Percentiles rank a stretch among this genome's conserved stretches.
Conservation (phyloP, 2,797 vertebrate species). For the Etheostoma perlongum region DNA sequence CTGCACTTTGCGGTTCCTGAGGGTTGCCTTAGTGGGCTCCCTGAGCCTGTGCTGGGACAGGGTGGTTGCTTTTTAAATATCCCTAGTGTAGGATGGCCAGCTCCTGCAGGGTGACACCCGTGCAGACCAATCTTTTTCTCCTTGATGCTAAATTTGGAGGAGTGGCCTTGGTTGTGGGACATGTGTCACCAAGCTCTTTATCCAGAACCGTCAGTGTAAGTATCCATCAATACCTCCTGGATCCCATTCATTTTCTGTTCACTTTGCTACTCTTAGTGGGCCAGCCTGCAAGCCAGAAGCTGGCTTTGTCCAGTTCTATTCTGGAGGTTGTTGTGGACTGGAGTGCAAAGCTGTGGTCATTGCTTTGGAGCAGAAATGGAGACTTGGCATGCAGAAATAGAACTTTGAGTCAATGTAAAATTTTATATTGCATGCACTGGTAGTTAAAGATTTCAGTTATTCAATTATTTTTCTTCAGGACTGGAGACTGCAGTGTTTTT, state of each 20-base stretch:
- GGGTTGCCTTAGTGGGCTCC: constrained; percentile 70
- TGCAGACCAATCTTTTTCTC: constrained; percentile 51
- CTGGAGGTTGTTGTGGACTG: constrained; percentile 68
- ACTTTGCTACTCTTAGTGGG: constrained; percentile 18
- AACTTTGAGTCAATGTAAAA: constrained; percentile 39
- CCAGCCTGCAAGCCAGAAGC: constrained; percentile 31
- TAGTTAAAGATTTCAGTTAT: constrained; percentile 15
- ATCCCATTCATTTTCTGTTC: constrained; percentile 28
- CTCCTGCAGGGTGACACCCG: constrained; percentile 47
- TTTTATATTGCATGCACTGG: constrained; percentile 5
- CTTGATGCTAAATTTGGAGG: constrained; percentile 46
- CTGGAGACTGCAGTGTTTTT: background rate
- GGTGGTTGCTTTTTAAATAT: constrained; percentile 75
- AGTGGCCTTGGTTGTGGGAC: constrained; percentile 45
- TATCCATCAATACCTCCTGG: constrained; percentile 36
- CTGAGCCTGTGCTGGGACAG: constrained; percentile 67
- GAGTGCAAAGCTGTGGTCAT: constrained; percentile 74
- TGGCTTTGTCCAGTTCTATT: constrained; percentile 56
- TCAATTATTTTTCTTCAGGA: background rate
- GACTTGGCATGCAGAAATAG: constrained; percentile 57
- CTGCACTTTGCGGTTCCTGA: constrained; percentile 77
- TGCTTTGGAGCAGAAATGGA: constrained; percentile 59
- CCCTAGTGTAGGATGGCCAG: constrained; percentile 42
- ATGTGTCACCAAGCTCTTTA: constrained; percentile 45
- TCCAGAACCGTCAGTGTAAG: constrained; percentile 32